Base-by-base conservation (phyloP, 2,888 invertebrate genomes). In the Melitaea athalia region DNA sequence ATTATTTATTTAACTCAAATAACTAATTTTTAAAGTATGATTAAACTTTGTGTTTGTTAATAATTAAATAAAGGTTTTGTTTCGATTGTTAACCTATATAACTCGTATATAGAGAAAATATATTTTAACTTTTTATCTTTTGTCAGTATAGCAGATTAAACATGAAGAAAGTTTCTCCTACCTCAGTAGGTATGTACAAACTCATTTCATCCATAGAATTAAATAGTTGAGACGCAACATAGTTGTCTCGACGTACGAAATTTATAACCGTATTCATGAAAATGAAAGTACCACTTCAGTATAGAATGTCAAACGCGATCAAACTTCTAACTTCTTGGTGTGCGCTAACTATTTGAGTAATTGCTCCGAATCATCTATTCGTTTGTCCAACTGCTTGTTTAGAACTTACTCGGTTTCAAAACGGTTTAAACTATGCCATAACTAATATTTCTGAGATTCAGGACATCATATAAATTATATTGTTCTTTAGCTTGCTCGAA, bases 221-320 rank as follows among this genome's bases (percentile, higher is more conserved):
- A 47, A 70, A 67, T 64, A 64, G 52, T 63, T 69, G 60, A 69
- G 63, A 38, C 59, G 45, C 42, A 47, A 65, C 69, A 69, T 61
- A 66, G 70, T 72, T 63, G 63, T 72, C 66, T 66, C 61, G 68
- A 59, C 63, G 57, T 60, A 52, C 63, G 63, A 67, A 69, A 72
- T 72, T 70, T 72, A 64, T 70, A 65, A 60, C 63, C 60, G 63
- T 60, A 52, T 66, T 66, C 61, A 57, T 43, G 52, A 57, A 50
- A 70, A 73, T 62, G 72, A 71, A 70, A 73, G 73, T 71, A 47
- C 53, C 59, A 53, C 68, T 60, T 57, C 64, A 68, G 68, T 71
- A 72, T 75, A 74, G 77, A 75, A 78, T 78, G 76, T 78, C 78
- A 78, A 79, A 80, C 76, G 75, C 72, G 77, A 78, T 78, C 77